Base-by-base conservation (phyloP, 2,113 vertebrate species). In the Lophius piscatorius region DNA sequence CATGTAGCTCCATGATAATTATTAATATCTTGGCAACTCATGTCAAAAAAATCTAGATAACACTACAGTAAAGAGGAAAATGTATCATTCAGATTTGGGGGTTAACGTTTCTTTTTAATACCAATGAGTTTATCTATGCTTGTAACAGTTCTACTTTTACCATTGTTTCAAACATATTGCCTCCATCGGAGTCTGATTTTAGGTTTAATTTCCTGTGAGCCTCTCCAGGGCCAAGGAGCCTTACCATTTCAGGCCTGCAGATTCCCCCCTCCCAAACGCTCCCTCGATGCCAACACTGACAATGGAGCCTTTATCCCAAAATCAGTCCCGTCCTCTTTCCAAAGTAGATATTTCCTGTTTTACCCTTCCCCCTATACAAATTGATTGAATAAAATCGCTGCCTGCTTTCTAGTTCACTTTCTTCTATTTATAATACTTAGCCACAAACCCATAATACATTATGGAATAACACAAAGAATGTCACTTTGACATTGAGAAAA, bases 221-320 rank as follows among this genome's bases (percentile, higher is more conserved):
- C 23, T 51, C 41, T 35, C 11, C 4, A 24, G 33, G 66, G 63
- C 70, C 54, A 63, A 44, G 41, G 49, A 61, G 26, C 17, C 10
- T 61, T 9, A 54, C 57, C 49, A 56, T 34, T 33, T 21, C 56
- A 73, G 54, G 60, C 50, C 55, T 41, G n/a, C 16, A 49, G 17
- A 46, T 68, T 67, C 52, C 17, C 18, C 17, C 23, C 24, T 52
- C 26, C 26, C 16, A 22, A 70, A 24, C 10, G 47, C 31, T 68
- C 57, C 34, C 63, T 54, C 35, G 22, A 23, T 38, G 51, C 17
- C 10, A 5, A 17, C 2, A 20, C 23, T 48, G 18, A 89, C 78
- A 87, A 84, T 46, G 54, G 46, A 70, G 61, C 40, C 69, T 78
- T 80, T 81, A 84, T 87, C 31, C 75, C 20, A 14, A 21, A 62